Base-by-base conservation (phyloP, 2,113 vertebrate species). In the Mohoua ochrocephala region DNA sequence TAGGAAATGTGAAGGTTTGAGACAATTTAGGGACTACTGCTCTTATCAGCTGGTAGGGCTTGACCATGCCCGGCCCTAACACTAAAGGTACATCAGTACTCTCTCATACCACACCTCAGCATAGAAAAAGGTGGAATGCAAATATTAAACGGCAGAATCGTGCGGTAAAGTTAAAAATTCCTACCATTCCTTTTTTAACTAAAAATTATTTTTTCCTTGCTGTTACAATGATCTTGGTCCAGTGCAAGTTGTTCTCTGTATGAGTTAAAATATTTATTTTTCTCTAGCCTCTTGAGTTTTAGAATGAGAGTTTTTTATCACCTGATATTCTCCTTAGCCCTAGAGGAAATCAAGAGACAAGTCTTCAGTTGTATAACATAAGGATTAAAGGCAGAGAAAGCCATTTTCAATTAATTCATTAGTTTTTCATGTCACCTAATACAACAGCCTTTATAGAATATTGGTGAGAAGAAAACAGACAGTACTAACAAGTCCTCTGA, bases 61-160 rank as follows among this genome's bases (percentile, higher is more conserved):
- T 61, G 49, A 27, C 17, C 26, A 28, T 28, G 17, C 6, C 24
- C 13, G 78, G 6, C 4, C 5, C 9, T 65, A 49, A 56, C 4
- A 2, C 18, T 53, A 27, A 80, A 56, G 2, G 76, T 44, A 19
- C 8, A 50, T 30, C 20, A 33, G 2, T 26, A 28, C 0, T 0
- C 31, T 57, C n/a, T 80, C 61, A 69, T 28, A 63, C 0, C 23
- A 47, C 28, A 49, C 3, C 10, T 73, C 52, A 63, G 5, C 41
- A 45, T 4, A 30, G 13, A 20, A 52, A 73, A 86, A 49, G 2
- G 11, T 47, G 19, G 15, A 59, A 80, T 26, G 10, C 7, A 68
- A 76, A 64, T 73, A 71, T 60, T 44, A 41, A 88, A 56, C 8
- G 41, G 6, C 7, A 92, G 49, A 91, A 64, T 4, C 4, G 56